Evolutionary conservation across 2,113 vertebrate genomes (phyloP).

Genomic region (Channa argus): DNA sequence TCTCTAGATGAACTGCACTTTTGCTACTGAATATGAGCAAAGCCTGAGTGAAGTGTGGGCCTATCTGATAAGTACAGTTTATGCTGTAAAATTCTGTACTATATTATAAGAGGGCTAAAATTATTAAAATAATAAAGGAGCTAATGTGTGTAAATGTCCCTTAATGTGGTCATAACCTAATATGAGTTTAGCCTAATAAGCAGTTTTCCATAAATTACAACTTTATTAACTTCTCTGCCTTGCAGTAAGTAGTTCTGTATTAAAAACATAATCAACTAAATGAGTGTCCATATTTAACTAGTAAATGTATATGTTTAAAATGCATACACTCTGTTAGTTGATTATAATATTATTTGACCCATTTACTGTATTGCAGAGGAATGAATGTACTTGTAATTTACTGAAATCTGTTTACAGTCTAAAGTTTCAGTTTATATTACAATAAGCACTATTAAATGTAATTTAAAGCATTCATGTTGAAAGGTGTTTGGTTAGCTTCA

Average conservation of each 20-base stretch:
- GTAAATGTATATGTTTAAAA: not conserved
- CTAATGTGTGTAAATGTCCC: not conserved
- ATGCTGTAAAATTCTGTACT: not conserved
- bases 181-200: slow-evolving; percentile 24
- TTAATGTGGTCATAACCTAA: slow-evolving; percentile 12
- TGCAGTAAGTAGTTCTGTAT: not conserved
- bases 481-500: not conserved
- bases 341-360: too few relatives aligned
- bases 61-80: slow-evolving; percentile 5
- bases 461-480: not conserved
- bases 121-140: slow-evolving; percentile 14
- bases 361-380: too few relatives aligned
- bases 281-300: not conserved
- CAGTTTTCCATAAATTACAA: slow-evolving; percentile 12
- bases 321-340: too few relatives aligned
- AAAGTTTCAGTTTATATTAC: too few relatives aligned
- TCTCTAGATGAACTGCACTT: not conserved
- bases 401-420: too few relatives aligned
- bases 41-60: not conserved
- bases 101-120: not conserved
- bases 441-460: too few relatives aligned
- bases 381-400: too few relatives aligned
- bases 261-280: not conserved
- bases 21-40: not conserved
- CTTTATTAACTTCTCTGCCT: not conserved